These are phyloP conservation scores for Danio rerio DNA, from an alignment of 2,113 vertebrate genomes.

Conservation along the genomic window DNA sequence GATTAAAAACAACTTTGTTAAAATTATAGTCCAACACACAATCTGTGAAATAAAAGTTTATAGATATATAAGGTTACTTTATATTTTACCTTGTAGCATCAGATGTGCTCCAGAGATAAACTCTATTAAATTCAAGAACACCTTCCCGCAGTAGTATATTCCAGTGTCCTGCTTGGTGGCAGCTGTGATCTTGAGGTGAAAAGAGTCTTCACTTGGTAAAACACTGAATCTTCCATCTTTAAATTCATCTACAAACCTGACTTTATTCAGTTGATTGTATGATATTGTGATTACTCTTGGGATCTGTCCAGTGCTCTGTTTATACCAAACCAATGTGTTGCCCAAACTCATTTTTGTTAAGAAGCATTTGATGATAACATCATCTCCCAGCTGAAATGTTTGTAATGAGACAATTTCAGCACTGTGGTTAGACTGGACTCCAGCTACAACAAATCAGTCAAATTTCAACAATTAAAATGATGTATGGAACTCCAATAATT, in stretches of 20 bases:
- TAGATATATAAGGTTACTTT: too few relatives aligned
- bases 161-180: constrained; percentile 3
- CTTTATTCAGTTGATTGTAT: not conserved
- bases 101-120: constrained; percentile 22
- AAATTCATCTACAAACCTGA: not conserved
- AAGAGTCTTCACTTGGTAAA: not conserved
- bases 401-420: not conserved
- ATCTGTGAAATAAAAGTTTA: not conserved
- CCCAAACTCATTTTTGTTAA: not conserved
- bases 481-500: not conserved
- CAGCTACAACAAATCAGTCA: not conserved
- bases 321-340: constrained; percentile 33
- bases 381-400: not conserved
- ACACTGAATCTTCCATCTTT: constrained; percentile 22
- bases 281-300: not conserved
- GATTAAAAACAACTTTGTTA: not conserved
- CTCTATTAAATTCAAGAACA: not conserved
- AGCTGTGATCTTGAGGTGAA: constrained; percentile 28
- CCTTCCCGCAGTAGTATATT: constrained; percentile 5
- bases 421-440: not conserved
- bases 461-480: too few relatives aligned
- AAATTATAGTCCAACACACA: not conserved
- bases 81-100: constrained; percentile 22
- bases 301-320: not conserved
- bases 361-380: constrained; percentile 27